Base-by-base conservation (phyloP, 2,888 invertebrate genomes). In the Nephrotoma flavescens region DNA sequence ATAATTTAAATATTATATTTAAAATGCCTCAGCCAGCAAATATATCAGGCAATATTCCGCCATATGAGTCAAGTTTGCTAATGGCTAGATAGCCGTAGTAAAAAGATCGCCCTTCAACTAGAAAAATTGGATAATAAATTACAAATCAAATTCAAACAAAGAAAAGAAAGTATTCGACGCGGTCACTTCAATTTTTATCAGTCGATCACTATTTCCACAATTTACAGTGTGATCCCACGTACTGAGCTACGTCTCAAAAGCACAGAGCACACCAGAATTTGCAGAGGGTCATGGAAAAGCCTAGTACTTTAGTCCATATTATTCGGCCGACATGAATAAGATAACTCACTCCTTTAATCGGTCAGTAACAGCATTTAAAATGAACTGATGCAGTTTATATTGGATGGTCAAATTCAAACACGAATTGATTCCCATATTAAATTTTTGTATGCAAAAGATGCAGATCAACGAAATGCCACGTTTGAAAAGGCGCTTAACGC, bases 351-450 rank as follows among this genome's bases (percentile, higher is more conserved):
- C 98, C 44, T 99, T 99, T 91, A 99, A 99, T 91, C 96, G 99
- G 88, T 96, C 96, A 86, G 96, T 98, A 1, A 93, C 94, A 87
- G 97, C 96, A 86, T 93, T 99, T 98, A 99, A 93, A 97, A 98
- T 92, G 99, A 99, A 92, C 93, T 99, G 47, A 98, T 99, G 97
- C 96, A 97, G 90, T 93, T 99, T 87, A 99, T 99, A 90, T 94
- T 99, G 85, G 98, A 98, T 89, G 98, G 98, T 0, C 97, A 97
- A 91, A 98, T 99, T 89, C 97, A 98, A 91, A 98, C 99, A 47
- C 94, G 98, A 87, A 99, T 99, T 90, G 99, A 99, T 93, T 99
- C 98, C 19, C 98, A 98, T 91, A 98, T 98, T 91, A 98, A 98
- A 93, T 97, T 99, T 91, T 92, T 99, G 88, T 98, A 97, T 92